These are phyloP conservation scores for Drosophila aff. DNA, from an alignment of 1,140 invertebrate genomes.

Conservation along the genomic window DNA sequence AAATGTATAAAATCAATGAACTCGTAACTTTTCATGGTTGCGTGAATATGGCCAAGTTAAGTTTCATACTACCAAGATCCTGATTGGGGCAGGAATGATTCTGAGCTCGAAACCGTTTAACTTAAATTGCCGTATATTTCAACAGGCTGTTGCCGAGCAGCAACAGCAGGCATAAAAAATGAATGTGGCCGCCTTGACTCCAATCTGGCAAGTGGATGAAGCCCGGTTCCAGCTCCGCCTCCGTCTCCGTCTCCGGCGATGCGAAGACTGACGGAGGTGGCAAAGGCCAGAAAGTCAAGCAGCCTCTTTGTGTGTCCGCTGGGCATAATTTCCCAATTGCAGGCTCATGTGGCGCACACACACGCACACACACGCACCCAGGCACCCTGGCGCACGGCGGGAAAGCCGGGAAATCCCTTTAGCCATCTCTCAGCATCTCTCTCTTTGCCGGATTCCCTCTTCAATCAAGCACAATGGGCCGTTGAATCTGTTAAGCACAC, in stretches of 20 bases:
- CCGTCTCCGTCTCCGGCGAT: conserved; percentile 1
- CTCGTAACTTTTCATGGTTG: not conserved
- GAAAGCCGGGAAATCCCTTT: conserved; percentile 35
- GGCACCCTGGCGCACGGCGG: conserved; percentile 2
- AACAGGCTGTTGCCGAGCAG: conserved; percentile 49
- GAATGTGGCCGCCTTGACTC: conserved; percentile 49
- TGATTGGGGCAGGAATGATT: not conserved
- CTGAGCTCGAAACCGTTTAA: conserved; percentile 57
- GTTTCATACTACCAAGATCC: conserved; percentile 3
- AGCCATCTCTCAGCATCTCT: conserved; percentile 37
- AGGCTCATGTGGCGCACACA: conserved; percentile 66
- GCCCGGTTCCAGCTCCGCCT: not conserved
- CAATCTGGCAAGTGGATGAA: conserved; percentile 37
- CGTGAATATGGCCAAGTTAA: not conserved
- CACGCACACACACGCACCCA: not conserved
- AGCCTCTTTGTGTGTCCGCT: conserved; percentile 47
- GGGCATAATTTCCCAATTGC: conserved; percentile 79
- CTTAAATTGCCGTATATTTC: conserved; percentile 72
- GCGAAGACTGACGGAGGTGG: conserved; percentile 21
- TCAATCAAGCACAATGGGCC: conserved; percentile 67
- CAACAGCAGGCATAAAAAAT: conserved; percentile 62
- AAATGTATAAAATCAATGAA: not conserved
- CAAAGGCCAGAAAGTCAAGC: conserved; percentile 69
- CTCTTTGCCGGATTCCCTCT: conserved; percentile 48
- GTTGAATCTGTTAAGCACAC: conserved; percentile 52